A percentile compares a stretch with the other conserved stretches of the same genome.
phyloP scores from a whole-genome alignment of 2,888 invertebrate species.

The Lathronympha strigana region DNA sequence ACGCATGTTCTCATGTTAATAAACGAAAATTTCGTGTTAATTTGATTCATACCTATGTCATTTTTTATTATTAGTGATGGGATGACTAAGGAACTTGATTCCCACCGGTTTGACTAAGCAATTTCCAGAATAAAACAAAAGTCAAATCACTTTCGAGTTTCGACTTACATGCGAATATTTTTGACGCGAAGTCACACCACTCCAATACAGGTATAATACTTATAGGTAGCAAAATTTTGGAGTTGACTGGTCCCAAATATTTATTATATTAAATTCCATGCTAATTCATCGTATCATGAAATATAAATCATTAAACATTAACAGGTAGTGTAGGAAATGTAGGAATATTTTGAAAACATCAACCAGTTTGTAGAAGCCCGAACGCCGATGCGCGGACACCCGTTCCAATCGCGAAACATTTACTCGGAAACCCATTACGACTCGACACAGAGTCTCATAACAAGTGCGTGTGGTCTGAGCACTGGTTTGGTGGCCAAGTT shows the following conservation, averaged over 20 bases:
- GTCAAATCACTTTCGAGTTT: too few relatives aligned
- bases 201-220: too few relatives aligned
- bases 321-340: conserved; percentile 32
- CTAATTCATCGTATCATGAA: conserved; percentile 10
- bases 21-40: too few relatives aligned
- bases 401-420: not conserved
- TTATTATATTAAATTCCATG: not conserved
- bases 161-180: too few relatives aligned
- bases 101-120: too few relatives aligned
- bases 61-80: too few relatives aligned
- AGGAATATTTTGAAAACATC: conserved; percentile 35
- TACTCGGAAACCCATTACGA: not conserved
- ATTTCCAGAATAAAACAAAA: too few relatives aligned
- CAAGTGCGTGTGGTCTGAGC: not conserved
- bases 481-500: conserved; percentile 1
- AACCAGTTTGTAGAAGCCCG: conserved; percentile 31
- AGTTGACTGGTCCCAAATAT: not conserved
- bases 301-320: conserved; percentile 19
- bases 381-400: conserved; percentile 15
- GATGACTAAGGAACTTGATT: too few relatives aligned
- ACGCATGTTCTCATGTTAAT: too few relatives aligned
- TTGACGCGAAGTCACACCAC: too few relatives aligned
- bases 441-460: not conserved
- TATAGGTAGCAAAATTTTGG: not conserved
- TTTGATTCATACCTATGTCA: too few relatives aligned